Percentiles rank a stretch among this genome's conserved stretches.
Evolutionary conservation across 2,888 invertebrate species (phyloP).

Genomic region (Pyralis farinalis): DNA sequence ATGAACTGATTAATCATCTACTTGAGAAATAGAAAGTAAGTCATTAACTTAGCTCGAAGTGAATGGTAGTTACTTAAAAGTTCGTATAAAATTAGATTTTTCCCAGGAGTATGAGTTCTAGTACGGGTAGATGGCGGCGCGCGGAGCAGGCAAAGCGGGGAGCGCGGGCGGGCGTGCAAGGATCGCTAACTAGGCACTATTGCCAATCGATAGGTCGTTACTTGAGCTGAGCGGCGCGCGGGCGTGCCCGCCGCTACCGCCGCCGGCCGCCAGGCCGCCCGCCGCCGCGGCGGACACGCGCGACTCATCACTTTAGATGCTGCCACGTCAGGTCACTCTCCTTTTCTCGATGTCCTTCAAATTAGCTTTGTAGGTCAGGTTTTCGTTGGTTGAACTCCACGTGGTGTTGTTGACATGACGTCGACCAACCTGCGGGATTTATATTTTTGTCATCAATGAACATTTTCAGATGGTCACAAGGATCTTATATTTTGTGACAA

Average conservation of each 20-base stretch:
- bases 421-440: slow-evolving; percentile 37
- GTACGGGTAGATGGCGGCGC: slow-evolving; percentile 1
- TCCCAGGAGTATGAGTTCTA: neutral
- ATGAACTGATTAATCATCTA: too few species aligned
- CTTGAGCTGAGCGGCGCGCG: slow-evolving; percentile 47
- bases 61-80: slow-evolving; percentile 24
- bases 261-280: slow-evolving; percentile 35
- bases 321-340: slow-evolving; percentile 80
- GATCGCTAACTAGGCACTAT: slow-evolving; percentile 78
- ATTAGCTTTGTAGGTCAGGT: slow-evolving; percentile 82
- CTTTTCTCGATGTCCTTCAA: slow-evolving; percentile 81
- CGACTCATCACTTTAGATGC: slow-evolving; percentile 79
- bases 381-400: slow-evolving; percentile 68
- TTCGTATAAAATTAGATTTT: neutral
- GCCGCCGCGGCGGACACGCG: slow-evolving; percentile 56
- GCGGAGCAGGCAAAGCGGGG: slow-evolving; percentile 12
- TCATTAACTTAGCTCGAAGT: too few species aligned
- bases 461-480: too few species aligned
- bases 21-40: too few species aligned
- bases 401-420: slow-evolving; percentile 69
- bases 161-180: slow-evolving; percentile 30
- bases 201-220: slow-evolving; percentile 80
- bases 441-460: slow-evolving; percentile 8
- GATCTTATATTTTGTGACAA: too few species aligned
- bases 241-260: slow-evolving; percentile 11